Evolutionary conservation across 2,113 vertebrate genomes (phyloP).

Genomic region (Aplodontia rufa): DNA sequence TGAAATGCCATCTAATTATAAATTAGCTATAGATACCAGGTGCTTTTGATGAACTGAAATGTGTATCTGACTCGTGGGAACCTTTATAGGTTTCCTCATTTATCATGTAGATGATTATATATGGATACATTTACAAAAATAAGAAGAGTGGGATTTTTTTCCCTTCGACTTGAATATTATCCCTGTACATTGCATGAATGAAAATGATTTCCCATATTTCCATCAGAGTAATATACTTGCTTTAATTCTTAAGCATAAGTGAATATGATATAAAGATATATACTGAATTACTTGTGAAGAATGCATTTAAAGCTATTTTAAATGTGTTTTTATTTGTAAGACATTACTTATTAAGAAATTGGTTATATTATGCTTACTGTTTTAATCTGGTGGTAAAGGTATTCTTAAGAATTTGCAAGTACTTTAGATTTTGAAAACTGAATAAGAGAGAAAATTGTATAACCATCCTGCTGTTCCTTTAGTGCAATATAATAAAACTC

Average conservation of each 20-base stretch:
- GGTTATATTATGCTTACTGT: constrained; percentile 60
- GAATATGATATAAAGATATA: constrained; percentile 66
- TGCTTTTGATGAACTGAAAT: constrained; percentile 75
- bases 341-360: constrained; percentile 68
- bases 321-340: constrained; percentile 79
- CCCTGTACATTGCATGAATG: constrained; percentile 78
- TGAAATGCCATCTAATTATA: constrained; percentile 56
- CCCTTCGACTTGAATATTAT: constrained; percentile 65
- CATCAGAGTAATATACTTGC: constrained; percentile 71
- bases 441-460: constrained; percentile 77
- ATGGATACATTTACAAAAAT: constrained; percentile 69
- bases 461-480: constrained; percentile 84
- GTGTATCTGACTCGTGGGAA: constrained; percentile 37
- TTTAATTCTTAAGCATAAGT: constrained; percentile 78
- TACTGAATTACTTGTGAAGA: constrained; percentile 71
- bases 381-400: constrained; percentile 74
- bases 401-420: constrained; percentile 77
- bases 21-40: constrained; percentile 69
- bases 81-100: constrained; percentile 35
- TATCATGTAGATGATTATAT: constrained; percentile 75
- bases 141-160: constrained; percentile 46
- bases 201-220: constrained; percentile 72
- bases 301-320: constrained; percentile 76
- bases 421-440: constrained; percentile 73
- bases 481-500: constrained; percentile 84